Evolutionary conservation across 2,113 vertebrate genomes (phyloP).

Genomic region (Daboia siamensis): DNA sequence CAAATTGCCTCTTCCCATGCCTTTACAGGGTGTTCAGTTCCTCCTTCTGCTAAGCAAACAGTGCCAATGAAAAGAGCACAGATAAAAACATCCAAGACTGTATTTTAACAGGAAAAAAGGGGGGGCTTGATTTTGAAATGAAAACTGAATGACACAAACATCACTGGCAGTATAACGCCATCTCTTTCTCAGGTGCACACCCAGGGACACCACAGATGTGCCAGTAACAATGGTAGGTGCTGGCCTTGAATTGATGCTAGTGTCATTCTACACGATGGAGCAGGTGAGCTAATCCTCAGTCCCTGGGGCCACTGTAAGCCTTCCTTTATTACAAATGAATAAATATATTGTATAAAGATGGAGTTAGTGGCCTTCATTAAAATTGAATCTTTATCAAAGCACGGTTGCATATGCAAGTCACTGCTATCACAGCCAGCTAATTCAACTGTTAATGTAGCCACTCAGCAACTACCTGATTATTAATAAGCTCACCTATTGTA

Average conservation of each 20-base stretch:
- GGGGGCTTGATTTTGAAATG: neutral
- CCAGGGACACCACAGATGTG: neutral
- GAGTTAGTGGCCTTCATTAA: neutral
- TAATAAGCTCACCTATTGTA: neutral
- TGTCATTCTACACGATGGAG: neutral
- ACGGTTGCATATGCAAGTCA: neutral
- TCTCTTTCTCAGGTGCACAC: neutral
- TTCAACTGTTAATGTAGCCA: conserved; percentile 5
- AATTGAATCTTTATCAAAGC: conserved; percentile 6
- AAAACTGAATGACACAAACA: neutral
- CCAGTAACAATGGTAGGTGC: neutral
- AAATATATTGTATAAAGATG: conserved; percentile 1
- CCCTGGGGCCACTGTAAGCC: neutral
- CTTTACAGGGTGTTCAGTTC: neutral
- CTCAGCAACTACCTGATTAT: neutral
- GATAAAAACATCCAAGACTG: neutral
- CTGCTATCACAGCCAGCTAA: neutral
- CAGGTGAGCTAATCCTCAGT: neutral
- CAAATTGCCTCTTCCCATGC: neutral
- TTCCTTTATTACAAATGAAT: conserved; percentile 12
- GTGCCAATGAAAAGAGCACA: neutral
- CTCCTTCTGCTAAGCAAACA: neutral
- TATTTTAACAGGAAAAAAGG: neutral
- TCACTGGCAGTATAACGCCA: neutral
- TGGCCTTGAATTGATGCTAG: neutral